phyloP scores from a whole-genome alignment of 2,888 invertebrate genomes.

The Eupithecia tripunctaria region DNA sequence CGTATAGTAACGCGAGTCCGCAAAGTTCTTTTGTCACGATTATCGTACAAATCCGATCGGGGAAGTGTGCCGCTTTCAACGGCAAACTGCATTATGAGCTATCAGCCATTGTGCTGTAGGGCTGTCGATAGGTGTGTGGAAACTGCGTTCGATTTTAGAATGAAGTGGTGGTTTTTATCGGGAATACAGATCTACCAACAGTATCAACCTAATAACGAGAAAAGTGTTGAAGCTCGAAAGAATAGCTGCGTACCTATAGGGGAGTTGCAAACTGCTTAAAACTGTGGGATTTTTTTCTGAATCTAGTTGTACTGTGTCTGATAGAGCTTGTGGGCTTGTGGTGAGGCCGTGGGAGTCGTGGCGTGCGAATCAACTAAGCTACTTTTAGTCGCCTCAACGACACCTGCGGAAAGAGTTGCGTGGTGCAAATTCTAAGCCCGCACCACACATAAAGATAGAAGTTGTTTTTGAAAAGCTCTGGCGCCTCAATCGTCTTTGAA shows the following conservation, averaged over 20 bases:
- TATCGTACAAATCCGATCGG: slow-evolving; percentile 83
- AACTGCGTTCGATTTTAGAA: slow-evolving; percentile 5
- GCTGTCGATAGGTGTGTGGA: slow-evolving; percentile 21
- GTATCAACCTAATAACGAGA: neutral
- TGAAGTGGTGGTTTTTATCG: neutral
- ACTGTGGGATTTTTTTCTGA: neutral
- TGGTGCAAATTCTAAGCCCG: no score
- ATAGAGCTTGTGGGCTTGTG: neutral
- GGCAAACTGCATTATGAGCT: slow-evolving; percentile 83
- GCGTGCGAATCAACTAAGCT: no score
- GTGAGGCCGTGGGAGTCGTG: no score
- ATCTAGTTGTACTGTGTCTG: neutral
- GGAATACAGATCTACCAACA: neutral
- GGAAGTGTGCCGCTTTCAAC: slow-evolving; percentile 81
- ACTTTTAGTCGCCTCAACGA: no score
- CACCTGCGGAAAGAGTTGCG: no score
- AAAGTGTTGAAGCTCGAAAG: neutral
- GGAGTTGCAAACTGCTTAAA: neutral
- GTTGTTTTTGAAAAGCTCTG: no score
- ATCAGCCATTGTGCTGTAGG: slow-evolving; percentile 71
- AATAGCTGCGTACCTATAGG: neutral
- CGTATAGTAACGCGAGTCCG: slow-evolving; percentile 53
- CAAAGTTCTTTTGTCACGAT: slow-evolving; percentile 84
- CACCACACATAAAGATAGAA: no score
- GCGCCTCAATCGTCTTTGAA: neutral